Conservation (phyloP, 2,797 vertebrate genomes). For the Anguilla marmorata region DNA sequence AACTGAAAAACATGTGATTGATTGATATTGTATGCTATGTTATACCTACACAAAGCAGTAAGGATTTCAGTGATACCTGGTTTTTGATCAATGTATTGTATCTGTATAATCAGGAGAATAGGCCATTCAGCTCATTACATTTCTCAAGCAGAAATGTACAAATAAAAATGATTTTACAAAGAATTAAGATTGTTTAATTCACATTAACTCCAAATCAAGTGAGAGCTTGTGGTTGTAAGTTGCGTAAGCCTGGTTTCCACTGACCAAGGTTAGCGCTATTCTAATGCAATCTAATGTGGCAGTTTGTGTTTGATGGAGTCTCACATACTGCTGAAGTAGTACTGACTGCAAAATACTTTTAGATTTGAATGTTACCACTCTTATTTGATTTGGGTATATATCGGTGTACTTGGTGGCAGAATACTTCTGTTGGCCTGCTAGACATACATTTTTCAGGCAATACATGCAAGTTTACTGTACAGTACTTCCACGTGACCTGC, state of each 20-base stretch:
- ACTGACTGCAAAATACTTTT: background rate
- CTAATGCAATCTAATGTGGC: background rate
- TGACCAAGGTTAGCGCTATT: background rate
- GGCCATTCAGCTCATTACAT: too few species aligned
- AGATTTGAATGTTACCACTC: background rate
- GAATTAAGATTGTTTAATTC: background rate
- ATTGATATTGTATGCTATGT: background rate
- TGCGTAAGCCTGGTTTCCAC: background rate
- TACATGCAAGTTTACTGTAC: too few species aligned
- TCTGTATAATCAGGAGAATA: too few species aligned
- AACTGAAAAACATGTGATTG: slow-evolving; percentile 17
- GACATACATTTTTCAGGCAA: too few species aligned
- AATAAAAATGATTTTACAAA: background rate
- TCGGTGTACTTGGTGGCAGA: too few species aligned
- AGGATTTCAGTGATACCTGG: background rate
- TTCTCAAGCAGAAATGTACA: background rate
- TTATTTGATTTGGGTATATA: background rate
- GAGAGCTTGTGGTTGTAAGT: background rate
- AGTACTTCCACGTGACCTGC: too few species aligned
- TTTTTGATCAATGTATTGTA: background rate
- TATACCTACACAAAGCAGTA: background rate
- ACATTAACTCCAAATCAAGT: background rate
- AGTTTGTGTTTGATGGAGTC: background rate
- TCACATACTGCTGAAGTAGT: background rate
- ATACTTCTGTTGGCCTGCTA: too few species aligned